Conservation (phyloP, 2,113 vertebrate genomes). For the Aix galericulata region DNA sequence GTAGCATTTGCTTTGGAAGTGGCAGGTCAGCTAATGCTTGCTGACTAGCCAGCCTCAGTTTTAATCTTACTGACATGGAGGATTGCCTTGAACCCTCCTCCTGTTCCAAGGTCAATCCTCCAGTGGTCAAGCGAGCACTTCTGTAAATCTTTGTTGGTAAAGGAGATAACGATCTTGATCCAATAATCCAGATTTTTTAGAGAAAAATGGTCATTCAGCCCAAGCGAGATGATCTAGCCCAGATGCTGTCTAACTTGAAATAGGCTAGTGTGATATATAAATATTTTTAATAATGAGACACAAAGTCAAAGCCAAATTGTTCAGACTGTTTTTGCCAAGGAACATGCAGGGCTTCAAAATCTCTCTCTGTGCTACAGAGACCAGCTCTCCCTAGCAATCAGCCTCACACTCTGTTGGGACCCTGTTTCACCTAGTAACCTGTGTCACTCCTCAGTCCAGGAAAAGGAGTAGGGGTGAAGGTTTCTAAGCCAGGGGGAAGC, state of each 20-base stretch:
- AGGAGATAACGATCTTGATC: constrained; percentile 26
- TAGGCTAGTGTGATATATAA: not conserved
- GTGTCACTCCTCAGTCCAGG: accelerated
- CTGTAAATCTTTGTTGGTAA: constrained; percentile 30
- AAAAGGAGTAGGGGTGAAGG: not conserved
- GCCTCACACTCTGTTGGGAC: not conserved
- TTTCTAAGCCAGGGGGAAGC: not conserved
- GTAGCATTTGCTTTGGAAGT: not conserved
- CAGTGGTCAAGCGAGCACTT: constrained; percentile 2
- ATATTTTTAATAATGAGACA: not conserved
- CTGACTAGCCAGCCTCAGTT: constrained; percentile 10
- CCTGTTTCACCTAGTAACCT: not conserved
- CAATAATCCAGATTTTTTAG: constrained; percentile 26
- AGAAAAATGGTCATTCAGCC: constrained; percentile 17
- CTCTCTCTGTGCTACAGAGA: not conserved
- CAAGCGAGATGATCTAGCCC: not conserved
- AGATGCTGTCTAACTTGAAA: not conserved
- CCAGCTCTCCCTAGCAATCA: not conserved
- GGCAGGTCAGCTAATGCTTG: constrained; percentile 20
- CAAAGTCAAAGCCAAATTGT: not conserved
- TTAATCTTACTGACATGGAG: constrained; percentile 47
- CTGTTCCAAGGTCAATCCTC: constrained; percentile 43
- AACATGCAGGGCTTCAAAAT: not conserved
- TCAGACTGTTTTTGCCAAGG: not conserved
- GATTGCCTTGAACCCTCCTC: constrained; percentile 32